Conservation (phyloP, 1,140 invertebrate species). For the Ectropis grisescens region DNA sequence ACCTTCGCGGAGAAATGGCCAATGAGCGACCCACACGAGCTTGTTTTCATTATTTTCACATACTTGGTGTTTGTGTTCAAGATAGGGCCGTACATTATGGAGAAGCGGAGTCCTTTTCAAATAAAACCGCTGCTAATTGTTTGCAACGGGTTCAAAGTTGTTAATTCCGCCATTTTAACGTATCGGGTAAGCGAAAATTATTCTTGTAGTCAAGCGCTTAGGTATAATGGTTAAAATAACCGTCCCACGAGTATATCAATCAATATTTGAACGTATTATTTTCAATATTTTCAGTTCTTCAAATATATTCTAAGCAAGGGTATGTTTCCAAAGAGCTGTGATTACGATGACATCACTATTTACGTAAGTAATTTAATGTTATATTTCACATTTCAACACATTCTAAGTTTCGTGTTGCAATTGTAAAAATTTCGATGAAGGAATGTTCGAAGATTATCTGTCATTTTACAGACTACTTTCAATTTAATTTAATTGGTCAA, state of each 20-base stretch:
- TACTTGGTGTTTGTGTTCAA: conserved; percentile 21
- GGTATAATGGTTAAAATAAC: background rate
- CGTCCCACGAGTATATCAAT: no score
- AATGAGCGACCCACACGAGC: conserved; percentile 17
- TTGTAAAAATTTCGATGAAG: no score
- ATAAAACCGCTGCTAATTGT: conserved; percentile 14
- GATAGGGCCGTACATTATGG: conserved; percentile 16
- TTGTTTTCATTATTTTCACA: conserved; percentile 13
- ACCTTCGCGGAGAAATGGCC: conserved; percentile 23
- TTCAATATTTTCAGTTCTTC: conserved; percentile 16
- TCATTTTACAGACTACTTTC: no score
- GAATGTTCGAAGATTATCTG: no score
- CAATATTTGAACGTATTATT: no score
- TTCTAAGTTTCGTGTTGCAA: background rate
- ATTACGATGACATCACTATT: conserved; percentile 16
- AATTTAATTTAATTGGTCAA: no score
- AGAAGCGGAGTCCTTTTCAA: conserved; percentile 11
- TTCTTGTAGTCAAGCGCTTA: background rate
- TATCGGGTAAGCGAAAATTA: conserved; percentile 16
- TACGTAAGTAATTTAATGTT: conserved; percentile 14
- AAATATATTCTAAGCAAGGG: conserved; percentile 19
- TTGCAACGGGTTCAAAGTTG: conserved; percentile 21
- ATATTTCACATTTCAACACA: no score
- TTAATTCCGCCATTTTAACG: conserved; percentile 21
- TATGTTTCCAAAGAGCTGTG: conserved; percentile 24